These are phyloP conservation scores for Nannoperca obscura DNA, from an alignment of 2,797 vertebrate genomes.

Conservation along the genomic window DNA sequence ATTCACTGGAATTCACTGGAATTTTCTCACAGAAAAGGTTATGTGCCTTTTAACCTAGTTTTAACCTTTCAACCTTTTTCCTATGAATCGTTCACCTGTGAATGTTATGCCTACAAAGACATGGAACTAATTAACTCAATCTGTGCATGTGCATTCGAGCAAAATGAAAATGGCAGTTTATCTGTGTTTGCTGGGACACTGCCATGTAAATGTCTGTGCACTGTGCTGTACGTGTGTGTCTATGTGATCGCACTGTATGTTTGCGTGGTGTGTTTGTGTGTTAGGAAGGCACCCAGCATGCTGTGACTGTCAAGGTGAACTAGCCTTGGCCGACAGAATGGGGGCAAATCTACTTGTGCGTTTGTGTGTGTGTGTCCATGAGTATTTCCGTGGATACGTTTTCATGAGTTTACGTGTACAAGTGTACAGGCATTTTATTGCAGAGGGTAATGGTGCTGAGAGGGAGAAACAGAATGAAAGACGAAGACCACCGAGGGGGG, in stretches of 20 bases:
- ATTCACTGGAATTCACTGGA: too few relatives aligned
- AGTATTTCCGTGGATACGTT: slow-evolving; percentile 8
- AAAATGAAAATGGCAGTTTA: neutral
- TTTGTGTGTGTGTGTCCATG: slow-evolving; percentile 26
- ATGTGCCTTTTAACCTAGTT: neutral
- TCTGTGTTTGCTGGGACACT: neutral
- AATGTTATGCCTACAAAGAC: neutral
- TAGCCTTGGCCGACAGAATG: slow-evolving; percentile 66
- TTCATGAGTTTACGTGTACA: slow-evolving; percentile 21
- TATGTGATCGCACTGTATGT: slow-evolving; percentile 13
- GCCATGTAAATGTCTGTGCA: neutral
- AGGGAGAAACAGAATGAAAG: slow-evolving; percentile 16
- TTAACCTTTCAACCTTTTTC: neutral
- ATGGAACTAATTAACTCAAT: neutral
- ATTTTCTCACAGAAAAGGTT: neutral
- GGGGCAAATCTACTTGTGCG: slow-evolving; percentile 49
- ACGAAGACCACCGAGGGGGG: slow-evolving; percentile 8
- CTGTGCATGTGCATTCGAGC: neutral
- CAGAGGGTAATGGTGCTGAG: slow-evolving; percentile 15
- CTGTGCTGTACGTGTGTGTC: slow-evolving; percentile 11
- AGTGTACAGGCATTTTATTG: slow-evolving; percentile 27
- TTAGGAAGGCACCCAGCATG: slow-evolving; percentile 59
- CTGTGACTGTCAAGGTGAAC: slow-evolving; percentile 71
- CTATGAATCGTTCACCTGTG: neutral
- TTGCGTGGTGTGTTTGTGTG: slow-evolving; percentile 36